Evolutionary conservation across 2,888 invertebrate genomes (phyloP).

Genomic region (Lypha dubia): DNA sequence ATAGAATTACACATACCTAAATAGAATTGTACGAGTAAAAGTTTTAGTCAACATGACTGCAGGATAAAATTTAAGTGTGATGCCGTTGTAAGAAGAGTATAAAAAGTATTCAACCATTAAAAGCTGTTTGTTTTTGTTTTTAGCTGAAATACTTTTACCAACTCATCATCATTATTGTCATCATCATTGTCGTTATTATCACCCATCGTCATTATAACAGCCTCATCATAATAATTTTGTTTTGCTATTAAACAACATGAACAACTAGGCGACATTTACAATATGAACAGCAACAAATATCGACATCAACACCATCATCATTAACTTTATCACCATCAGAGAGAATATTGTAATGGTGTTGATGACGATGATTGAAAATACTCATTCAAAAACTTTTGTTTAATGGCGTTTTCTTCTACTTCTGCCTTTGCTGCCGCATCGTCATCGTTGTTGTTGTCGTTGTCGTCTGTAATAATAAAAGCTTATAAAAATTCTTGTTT

Average conservation of each 20-base stretch:
- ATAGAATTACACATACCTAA: constrained; percentile 47
- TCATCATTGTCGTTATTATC: too few relatives aligned
- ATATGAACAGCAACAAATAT: constrained; percentile 26
- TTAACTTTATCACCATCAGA: constrained; percentile 35
- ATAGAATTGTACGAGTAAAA: constrained; percentile 34
- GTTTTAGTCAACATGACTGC: constrained; percentile 46
- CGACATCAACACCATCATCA: constrained; percentile 50
- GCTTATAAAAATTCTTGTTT: constrained; percentile 44
- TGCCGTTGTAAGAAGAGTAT: neutral
- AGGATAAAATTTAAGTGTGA: constrained; percentile 41
- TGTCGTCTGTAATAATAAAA: constrained; percentile 38
- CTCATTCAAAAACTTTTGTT: constrained; percentile 56
- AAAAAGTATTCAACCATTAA: constrained; percentile 48
- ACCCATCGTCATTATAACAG: constrained; percentile 17
- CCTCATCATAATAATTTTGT: constrained; percentile 50
- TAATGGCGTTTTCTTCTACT: constrained; percentile 50
- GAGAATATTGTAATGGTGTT: constrained; percentile 3
- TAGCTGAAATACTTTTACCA: constrained; percentile 45
- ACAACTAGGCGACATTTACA: constrained; percentile 34
- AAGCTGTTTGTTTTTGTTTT: constrained; percentile 51
- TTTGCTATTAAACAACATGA: constrained; percentile 49
- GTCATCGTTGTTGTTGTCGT: neutral
- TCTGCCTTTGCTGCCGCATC: neutral
- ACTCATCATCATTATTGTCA: constrained; percentile 50
- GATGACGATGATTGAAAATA: constrained; percentile 52